Evolutionary conservation across 2,113 vertebrate genomes (phyloP).

Genomic region (Brevimyrus niger): DNA sequence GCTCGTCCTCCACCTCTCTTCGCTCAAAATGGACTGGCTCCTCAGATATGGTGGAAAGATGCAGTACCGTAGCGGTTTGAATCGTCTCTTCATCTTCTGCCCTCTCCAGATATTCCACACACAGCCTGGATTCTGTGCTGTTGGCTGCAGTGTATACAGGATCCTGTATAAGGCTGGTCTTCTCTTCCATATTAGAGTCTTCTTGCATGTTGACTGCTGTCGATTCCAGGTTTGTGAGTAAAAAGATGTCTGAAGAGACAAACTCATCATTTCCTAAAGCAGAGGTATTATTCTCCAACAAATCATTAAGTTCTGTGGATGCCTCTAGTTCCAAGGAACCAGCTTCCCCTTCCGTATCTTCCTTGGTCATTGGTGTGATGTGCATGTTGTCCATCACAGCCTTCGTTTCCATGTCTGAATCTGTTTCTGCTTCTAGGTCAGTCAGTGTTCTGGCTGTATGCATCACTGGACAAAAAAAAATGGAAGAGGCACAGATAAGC

Average conservation of each 20-base stretch:
- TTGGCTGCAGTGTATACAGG: not conserved
- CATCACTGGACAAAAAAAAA: not conserved
- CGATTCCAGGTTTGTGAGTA: not conserved
- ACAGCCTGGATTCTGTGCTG: not conserved
- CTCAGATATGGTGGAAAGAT: not conserved
- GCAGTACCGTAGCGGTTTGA: not conserved
- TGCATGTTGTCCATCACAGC: constrained; percentile 2
- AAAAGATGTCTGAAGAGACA: not conserved
- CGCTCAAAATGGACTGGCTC: not conserved
- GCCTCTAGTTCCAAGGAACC: not conserved
- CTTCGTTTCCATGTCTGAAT: constrained; percentile 14
- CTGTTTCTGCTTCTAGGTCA: constrained; percentile 10
- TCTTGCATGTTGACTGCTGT: not conserved
- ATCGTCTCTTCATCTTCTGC: not conserved
- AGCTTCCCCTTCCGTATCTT: not conserved
- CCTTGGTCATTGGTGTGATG: constrained; percentile 1
- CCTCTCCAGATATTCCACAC: not conserved
- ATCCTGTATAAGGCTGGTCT: not conserved
- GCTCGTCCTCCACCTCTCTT: constrained; percentile 33
- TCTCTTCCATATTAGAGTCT: not conserved
- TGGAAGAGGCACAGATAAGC: not conserved
- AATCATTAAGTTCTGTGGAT: not conserved
- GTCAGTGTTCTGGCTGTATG: not conserved
- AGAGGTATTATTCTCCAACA: not conserved
- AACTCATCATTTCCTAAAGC: not conserved